Evolutionary conservation across 1,140 invertebrate genomes (phyloP).

Genomic region (Megalopta genalis): DNA sequence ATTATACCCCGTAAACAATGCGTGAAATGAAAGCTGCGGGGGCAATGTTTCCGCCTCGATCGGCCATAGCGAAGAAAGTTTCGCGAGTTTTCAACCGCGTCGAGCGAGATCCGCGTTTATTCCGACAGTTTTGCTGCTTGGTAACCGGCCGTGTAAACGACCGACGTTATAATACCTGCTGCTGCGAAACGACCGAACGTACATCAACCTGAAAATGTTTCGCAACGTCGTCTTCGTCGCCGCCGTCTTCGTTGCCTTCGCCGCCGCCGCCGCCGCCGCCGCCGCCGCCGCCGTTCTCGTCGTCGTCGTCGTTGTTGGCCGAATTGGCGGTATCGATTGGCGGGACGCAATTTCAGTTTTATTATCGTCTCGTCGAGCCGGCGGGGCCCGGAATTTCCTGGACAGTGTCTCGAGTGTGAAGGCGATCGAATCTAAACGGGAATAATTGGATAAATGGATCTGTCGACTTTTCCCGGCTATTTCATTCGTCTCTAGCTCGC

Average conservation of each 20-base stretch:
- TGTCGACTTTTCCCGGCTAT: conserved; percentile 2
- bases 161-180: neutral
- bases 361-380: neutral
- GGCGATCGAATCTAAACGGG: neutral
- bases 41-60: neutral
- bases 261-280: no score
- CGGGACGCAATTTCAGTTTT: neutral
- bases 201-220: neutral
- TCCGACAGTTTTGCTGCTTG: no score
- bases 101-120: neutral
- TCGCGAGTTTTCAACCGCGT: neutral
- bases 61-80: conserved; percentile 1
- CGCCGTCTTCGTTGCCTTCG: no score
- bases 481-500: neutral
- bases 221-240: neutral
- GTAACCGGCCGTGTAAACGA: neutral
- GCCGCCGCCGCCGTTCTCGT: no score
- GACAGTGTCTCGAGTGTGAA: conserved; percentile 10
- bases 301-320: no score
- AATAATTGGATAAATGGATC: conserved; percentile 17
- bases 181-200: neutral
- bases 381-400: neutral
- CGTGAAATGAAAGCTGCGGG: neutral
- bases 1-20: neutral
- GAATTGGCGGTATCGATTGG: neutral